Conservation (phyloP, 2,888 invertebrate species). For the Adelognathus sp. region DNA sequence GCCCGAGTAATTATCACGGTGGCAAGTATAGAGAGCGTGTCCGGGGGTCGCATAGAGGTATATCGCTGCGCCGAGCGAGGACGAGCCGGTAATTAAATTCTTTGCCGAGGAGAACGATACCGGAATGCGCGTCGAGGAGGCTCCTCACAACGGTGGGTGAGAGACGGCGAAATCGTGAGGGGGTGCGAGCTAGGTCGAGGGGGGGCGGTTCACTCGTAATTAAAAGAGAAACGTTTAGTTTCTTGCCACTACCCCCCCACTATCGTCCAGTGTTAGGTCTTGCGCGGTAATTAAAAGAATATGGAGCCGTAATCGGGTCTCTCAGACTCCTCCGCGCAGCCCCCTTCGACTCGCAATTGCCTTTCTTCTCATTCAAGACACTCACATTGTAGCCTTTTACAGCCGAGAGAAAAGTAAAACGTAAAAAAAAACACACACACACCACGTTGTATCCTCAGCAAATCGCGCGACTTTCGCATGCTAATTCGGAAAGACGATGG, state of each 20-base stretch:
- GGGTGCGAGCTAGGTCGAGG: constrained; percentile 11
- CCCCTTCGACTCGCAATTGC: background rate
- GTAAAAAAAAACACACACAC: no score
- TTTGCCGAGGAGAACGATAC: constrained; percentile 77
- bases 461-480: no score
- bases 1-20: constrained; percentile 59
- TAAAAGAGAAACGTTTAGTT: constrained; percentile 79
- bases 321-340: constrained; percentile 8
- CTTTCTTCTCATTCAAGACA: constrained; percentile 44
- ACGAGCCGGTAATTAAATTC: constrained; percentile 79
- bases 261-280: constrained; percentile 51
- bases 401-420: no score
- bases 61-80: constrained; percentile 26
- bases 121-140: constrained; percentile 76
- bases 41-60: constrained; percentile 52
- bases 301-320: constrained; percentile 75
- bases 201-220: constrained; percentile 70
- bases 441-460: constrained; percentile 26
- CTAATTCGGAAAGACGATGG: constrained; percentile 64
- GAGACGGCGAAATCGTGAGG: constrained; percentile 6
- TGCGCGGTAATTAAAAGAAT: constrained; percentile 78
- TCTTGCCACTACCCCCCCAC: constrained; percentile 66
- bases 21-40: constrained; percentile 16
- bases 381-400: no score
- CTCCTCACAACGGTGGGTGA: constrained; percentile 45